These are phyloP conservation scores for Taeniopygia guttata DNA, from an alignment of 2,797 vertebrate species.

Conservation along the genomic window DNA sequence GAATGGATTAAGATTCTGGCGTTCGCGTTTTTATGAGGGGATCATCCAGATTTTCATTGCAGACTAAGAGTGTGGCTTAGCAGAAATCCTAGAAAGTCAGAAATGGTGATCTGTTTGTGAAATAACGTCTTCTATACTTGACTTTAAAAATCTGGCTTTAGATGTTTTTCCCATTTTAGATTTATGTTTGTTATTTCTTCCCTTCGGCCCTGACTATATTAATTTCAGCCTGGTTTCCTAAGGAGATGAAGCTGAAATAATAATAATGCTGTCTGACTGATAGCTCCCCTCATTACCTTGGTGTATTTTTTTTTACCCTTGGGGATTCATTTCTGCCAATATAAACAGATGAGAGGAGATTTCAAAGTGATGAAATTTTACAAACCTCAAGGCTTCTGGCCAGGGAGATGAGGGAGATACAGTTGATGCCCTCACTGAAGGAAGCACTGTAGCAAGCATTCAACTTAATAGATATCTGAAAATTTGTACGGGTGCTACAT, in stretches of 20 bases:
- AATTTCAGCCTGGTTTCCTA: not conserved
- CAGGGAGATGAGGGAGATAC: not conserved
- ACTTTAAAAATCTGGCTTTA: not conserved
- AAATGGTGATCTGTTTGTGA: not conserved
- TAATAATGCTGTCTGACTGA: not conserved
- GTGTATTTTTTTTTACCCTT: not conserved
- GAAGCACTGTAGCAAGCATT: not conserved
- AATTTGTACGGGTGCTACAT: not conserved
- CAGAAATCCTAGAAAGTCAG: conserved; percentile 37
- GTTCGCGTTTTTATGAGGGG: not conserved
- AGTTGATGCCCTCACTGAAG: not conserved
- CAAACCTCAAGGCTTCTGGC: not conserved
- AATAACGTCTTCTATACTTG: not conserved
- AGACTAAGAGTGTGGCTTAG: not conserved
- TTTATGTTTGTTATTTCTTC: not conserved
- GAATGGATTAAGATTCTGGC: not conserved
- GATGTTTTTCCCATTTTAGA: not conserved
- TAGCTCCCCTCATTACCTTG: not conserved
- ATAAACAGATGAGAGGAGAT: not conserved
- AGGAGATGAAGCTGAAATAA: not conserved
- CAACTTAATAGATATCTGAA: not conserved
- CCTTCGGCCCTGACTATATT: not conserved
- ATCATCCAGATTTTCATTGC: conserved; percentile 32
- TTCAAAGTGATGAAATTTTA: not conserved
- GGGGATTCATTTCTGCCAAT: not conserved